Evolutionary conservation across 2,113 vertebrate species (phyloP).

Genomic region (Ochotona princeps): DNA sequence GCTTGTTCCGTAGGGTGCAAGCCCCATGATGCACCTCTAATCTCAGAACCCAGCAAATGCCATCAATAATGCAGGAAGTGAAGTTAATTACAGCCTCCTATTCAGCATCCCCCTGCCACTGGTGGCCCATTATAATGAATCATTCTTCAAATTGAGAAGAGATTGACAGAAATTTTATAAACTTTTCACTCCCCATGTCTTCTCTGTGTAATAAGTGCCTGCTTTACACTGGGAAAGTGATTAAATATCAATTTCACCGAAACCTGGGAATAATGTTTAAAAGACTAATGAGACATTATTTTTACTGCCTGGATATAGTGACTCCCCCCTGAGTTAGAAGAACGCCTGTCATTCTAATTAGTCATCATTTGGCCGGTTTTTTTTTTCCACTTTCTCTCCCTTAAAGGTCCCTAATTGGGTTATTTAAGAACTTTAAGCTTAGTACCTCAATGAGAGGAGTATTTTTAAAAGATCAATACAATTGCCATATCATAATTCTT

Average conservation of each 20-base stretch:
- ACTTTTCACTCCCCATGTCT: constrained; percentile 83
- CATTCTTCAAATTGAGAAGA: constrained; percentile 82
- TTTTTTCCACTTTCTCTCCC: neutral
- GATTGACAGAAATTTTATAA: constrained; percentile 88
- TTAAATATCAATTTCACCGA: constrained; percentile 86
- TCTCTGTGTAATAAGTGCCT: constrained; percentile 81
- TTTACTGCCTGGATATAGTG: constrained; percentile 83
- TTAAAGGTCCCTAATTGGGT: constrained; percentile 72
- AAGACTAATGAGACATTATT: constrained; percentile 87
- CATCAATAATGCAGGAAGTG: constrained; percentile 85
- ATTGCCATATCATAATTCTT: constrained; percentile 64
- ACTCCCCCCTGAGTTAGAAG: constrained; percentile 83
- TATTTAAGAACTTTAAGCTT: constrained; percentile 77
- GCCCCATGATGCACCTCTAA: constrained; percentile 70
- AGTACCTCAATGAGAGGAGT: constrained; percentile 66
- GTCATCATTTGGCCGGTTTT: constrained; percentile 68
- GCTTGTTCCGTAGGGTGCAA: constrained; percentile 64
- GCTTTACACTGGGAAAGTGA: constrained; percentile 84
- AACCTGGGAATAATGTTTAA: constrained; percentile 85
- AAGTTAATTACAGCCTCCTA: constrained; percentile 87
- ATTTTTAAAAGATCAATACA: constrained; percentile 55
- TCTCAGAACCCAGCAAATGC: constrained; percentile 81
- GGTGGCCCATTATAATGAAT: constrained; percentile 85
- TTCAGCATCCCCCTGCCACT: constrained; percentile 78
- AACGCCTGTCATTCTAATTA: constrained; percentile 85